Conservation (phyloP, 64 coral and sea anemone species). For the Pocillopora damicornis region DNA sequence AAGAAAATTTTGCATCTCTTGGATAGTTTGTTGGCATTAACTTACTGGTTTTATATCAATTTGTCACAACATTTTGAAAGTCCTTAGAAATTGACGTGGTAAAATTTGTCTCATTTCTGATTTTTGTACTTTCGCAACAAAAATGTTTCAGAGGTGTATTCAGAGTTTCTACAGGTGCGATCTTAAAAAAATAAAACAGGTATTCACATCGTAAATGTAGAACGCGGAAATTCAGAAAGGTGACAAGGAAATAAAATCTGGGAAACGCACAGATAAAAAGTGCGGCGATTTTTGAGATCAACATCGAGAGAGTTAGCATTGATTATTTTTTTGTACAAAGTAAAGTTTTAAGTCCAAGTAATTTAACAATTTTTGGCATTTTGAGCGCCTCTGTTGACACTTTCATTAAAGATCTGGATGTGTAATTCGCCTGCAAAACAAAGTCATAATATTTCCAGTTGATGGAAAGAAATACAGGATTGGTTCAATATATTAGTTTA, state of each 20-base stretch:
- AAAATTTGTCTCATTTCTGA: neutral
- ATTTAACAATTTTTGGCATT: constrained; percentile 1
- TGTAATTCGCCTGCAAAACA: neutral
- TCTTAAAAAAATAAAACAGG: too few relatives aligned
- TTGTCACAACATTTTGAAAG: too few relatives aligned
- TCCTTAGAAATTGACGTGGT: neutral
- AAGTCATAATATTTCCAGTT: constrained; percentile 21
- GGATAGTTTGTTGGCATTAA: neutral
- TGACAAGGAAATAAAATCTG: too few relatives aligned
- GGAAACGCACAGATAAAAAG: neutral
- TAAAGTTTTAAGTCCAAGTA: neutral
- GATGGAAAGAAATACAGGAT: constrained; percentile 4
- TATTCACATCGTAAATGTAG: too few relatives aligned
- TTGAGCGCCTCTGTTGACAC: neutral
- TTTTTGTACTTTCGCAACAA: neutral
- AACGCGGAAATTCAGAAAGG: too few relatives aligned
- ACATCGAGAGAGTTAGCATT: neutral
- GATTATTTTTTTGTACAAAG: neutral
- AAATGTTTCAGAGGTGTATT: neutral
- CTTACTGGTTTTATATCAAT: too few relatives aligned
- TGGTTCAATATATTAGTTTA: constrained; percentile 29
- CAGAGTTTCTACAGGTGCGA: too few relatives aligned
- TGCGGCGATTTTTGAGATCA: neutral
- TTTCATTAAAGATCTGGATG: neutral
- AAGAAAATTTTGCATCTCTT: neutral